phyloP scores from a whole-genome alignment of 2,888 invertebrate genomes.

The Callimorpha dominula region DNA sequence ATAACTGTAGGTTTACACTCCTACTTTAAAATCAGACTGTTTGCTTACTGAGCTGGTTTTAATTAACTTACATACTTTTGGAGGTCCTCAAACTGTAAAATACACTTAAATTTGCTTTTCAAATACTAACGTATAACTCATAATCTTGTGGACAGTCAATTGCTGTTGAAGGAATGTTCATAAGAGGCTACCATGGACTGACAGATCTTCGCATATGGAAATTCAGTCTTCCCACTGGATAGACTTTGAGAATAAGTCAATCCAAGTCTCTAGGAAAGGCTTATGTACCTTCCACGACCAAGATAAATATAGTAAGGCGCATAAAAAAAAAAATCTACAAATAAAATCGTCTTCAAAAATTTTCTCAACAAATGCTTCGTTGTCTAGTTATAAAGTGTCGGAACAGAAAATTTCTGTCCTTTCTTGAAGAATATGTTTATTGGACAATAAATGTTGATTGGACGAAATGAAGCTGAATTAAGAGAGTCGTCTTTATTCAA shows the following conservation, averaged over 20 bases:
- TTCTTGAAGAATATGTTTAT: not conserved
- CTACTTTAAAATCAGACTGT: not conserved
- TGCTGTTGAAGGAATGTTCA: not conserved
- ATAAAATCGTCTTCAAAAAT: not conserved
- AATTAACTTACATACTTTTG: not conserved
- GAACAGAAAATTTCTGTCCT: not conserved
- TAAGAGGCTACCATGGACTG: not conserved
- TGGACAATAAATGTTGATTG: conserved; percentile 23
- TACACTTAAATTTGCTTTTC: not conserved
- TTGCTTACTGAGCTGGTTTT: not conserved
- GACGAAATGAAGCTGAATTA: conserved; percentile 21
- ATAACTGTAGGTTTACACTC: not conserved
- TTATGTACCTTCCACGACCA: too few species aligned
- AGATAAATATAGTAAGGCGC: too few species aligned
- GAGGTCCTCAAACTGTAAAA: not conserved
- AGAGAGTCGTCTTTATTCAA: conserved; percentile 28
- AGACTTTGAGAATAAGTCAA: not conserved
- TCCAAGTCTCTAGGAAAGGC: too few species aligned
- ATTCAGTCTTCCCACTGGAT: not conserved
- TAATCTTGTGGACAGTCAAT: not conserved
- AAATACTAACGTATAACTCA: not conserved
- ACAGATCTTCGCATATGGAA: too few species aligned
- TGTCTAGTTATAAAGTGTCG: not conserved
- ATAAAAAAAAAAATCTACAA: not conserved
- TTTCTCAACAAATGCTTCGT: not conserved